Evolutionary conservation across 2,797 vertebrate species (phyloP).

Genomic region (Hyperoplus immaculatus): DNA sequence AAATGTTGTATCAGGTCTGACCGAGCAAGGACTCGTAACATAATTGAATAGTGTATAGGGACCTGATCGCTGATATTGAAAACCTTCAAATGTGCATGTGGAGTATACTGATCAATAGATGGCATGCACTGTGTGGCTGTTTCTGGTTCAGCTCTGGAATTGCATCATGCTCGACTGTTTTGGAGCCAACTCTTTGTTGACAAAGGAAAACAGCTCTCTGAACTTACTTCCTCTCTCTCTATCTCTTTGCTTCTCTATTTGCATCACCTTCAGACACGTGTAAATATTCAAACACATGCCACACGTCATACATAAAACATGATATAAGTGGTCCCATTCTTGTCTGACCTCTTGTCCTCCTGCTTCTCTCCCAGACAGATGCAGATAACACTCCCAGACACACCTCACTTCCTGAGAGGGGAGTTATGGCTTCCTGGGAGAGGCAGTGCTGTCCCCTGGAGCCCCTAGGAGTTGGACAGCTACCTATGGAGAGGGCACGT

Average conservation of each 20-base stretch:
- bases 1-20: conserved; percentile 2
- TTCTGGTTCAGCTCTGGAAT: conserved; percentile 53
- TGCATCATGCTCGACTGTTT: conserved; percentile 73
- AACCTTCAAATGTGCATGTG: conserved; percentile 32
- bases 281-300: conserved; percentile 82
- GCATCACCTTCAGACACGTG: conserved; percentile 83
- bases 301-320: conserved; percentile 85
- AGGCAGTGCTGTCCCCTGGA: conserved; percentile 75
- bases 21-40: not conserved
- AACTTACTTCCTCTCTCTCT: conserved; percentile 56
- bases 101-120: conserved; percentile 57
- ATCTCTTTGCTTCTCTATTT: conserved; percentile 64
- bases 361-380: conserved; percentile 79
- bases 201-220: conserved; percentile 66
- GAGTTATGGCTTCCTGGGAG: conserved; percentile 86
- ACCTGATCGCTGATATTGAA: conserved; percentile 26
- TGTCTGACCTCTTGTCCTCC: conserved; percentile 83
- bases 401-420: conserved; percentile 85
- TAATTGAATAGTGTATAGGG: conserved; percentile 3
- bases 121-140: conserved; percentile 30
- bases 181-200: conserved; percentile 60
- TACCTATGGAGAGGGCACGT: conserved; percentile 84
- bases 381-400: conserved; percentile 80
- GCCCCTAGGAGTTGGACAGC: conserved; percentile 82
- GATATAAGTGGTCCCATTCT: conserved; percentile 80